A percentile compares a stretch with the other conserved stretches of the same genome.
Conservation (phyloP, 2,888 invertebrate genomes). For the Pristionchus fissidentatus region DNA sequence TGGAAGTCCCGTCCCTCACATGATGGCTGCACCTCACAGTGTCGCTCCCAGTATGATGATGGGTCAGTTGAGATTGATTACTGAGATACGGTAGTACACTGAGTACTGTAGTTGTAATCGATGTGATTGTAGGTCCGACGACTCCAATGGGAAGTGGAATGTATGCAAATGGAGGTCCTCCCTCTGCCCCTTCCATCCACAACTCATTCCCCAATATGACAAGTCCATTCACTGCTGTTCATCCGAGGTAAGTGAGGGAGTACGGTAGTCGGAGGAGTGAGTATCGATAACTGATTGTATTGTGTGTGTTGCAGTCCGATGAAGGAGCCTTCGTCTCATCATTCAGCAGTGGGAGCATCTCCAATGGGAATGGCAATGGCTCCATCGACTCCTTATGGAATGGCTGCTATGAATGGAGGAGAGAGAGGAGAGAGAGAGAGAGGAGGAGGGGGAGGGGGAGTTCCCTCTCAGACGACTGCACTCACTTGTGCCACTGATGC, state of each 20-base stretch:
- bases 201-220: background rate
- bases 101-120: too few species aligned
- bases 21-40: background rate
- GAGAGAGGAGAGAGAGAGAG: too few species aligned
- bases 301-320: background rate
- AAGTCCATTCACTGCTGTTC: background rate
- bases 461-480: too few species aligned
- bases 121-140: background rate
- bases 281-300: slow-evolving; percentile 9
- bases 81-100: too few species aligned
- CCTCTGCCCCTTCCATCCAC: background rate
- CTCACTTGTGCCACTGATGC: slow-evolving; percentile 9
- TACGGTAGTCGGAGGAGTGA: background rate
- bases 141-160: slow-evolving; percentile 7
- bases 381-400: slow-evolving; percentile 18
- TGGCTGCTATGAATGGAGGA: background rate
- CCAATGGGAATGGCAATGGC: slow-evolving; percentile 6
- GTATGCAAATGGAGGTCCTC: background rate
- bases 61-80: too few species aligned
- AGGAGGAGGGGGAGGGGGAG: too few species aligned
- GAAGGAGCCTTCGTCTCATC: slow-evolving; percentile 16
- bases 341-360: background rate
- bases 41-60: background rate
- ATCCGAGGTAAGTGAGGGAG: slow-evolving; percentile 5
- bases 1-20: background rate